Evolutionary conservation across 1,140 invertebrate species (phyloP), one percentile per base, ranked within the genome.

Genomic region (Luehdorfia chinensis): DNA sequence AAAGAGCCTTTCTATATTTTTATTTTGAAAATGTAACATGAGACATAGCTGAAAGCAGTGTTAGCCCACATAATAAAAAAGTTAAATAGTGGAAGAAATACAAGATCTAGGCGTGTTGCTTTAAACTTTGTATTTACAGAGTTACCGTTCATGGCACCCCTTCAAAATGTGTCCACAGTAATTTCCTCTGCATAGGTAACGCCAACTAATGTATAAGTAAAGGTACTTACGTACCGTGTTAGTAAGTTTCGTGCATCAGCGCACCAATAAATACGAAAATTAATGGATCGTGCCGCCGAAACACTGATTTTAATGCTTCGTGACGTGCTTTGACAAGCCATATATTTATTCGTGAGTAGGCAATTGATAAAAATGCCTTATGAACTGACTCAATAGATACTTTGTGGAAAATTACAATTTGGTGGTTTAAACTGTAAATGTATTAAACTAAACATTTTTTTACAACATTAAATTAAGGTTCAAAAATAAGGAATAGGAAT

Each of bases 231-330:
- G 34, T 37, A 12, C 16, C 34, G 37, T 47, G 48, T 59, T 43
- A 51, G 44, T 47, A 43, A 54, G 32, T 47, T 66, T 69, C 69
- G 66, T 69, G 68, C 52, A 62, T 50, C 55, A 43, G 47, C 47
- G 41, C 45, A 34, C 50, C 55, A 68, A 74, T 78, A 78, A 78
- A 78, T 62, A 71, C 47, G 36, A 33, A 50, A 78, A 69, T 67
- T 78, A 78, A 78, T 72, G 75, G 61, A 27, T 71, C 72, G 70
- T 60, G 61, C 59, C 51, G 57, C 41, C 61, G 51, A 65, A 74
- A 78, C 67, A 66, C 67, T 65, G 72, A 64, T 75, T 69, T 62
- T 73, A 69, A 75, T 72, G 62, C 62, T 59, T 72, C 58, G 59
- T 72, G 67, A 69, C 70, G 57, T 54, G 33, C 54, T 53, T 39